Evolutionary conservation across 2,113 vertebrate species (phyloP), one percentile per base, ranked within the genome.

Genomic region (Bufo gargarizans): DNA sequence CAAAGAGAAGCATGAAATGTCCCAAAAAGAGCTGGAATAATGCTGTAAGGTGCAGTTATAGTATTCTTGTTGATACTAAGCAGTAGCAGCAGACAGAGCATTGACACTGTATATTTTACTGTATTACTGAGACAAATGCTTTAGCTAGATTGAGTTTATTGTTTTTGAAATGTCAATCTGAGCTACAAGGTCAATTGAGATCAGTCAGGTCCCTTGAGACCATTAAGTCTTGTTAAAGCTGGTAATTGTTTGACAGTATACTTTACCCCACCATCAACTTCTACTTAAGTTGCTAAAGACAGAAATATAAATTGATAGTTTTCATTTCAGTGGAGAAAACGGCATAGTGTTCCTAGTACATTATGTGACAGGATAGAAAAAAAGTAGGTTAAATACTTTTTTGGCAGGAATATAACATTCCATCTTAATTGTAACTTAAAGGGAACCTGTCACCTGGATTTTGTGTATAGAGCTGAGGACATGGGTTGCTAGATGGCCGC

Each of bases 241-340:
- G 71, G 87, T 84, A 89, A 77, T 84, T 84, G 72, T 81, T 84
- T 78, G 11, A 50, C 87, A 69, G 56, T 69, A 88, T 81, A 77
- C 81, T 84, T 88, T 89, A 72, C 82, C 77, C 59, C 81, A 89
- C 58, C 82, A 89, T 84, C 59, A 88, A 67, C 81, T 77, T 78
- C 81, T 84, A 84, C 59, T 84, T 84, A 84, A 83, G 69, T 88
- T 61, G 20, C 71, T 82, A 83, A 88, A 88, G 86, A 88, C 63
- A 69, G 72, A 67, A 84, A 78, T 77, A 84, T 33, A 88, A 88
- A 88, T 77, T 88, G 87, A 88, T 84, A 84, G 81, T 78, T 89
- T 89, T 89, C 49, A 84, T 84, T 77, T 55, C 87, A 43, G 56
- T 47, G 22, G 53, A 74, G 80, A 77, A 80, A 88, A 82, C 79